Percentiles rank a stretch among this genome's conserved stretches.
These are phyloP conservation scores for Rutpela maculata DNA, from an alignment of 2,888 invertebrate genomes.

Conservation along the genomic window DNA sequence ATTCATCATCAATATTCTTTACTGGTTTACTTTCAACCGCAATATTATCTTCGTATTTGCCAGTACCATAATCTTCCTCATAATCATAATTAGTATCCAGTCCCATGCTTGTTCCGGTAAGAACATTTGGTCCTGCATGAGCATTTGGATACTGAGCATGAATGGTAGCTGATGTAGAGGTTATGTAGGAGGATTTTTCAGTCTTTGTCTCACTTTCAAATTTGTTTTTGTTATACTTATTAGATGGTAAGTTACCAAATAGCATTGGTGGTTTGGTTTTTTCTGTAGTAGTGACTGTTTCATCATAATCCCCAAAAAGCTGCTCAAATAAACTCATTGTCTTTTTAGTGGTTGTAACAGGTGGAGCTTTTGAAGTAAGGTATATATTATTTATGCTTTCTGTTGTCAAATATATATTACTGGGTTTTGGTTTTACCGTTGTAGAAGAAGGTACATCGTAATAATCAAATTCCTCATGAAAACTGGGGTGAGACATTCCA, in stretches of 20 bases:
- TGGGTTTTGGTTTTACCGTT: constrained; percentile 52
- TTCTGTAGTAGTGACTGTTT: constrained; percentile 61
- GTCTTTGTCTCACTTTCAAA: constrained; percentile 50
- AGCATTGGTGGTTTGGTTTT: constrained; percentile 56
- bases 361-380: constrained; percentile 64
- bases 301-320: constrained; percentile 72
- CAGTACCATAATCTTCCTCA: constrained; percentile 67
- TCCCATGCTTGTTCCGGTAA: constrained; percentile 64
- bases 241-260: constrained; percentile 60
- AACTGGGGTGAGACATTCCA: constrained; percentile 69
- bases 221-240: constrained; percentile 53
- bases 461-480: constrained; percentile 67
- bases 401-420: constrained; percentile 65
- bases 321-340: constrained; percentile 72
- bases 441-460: constrained; percentile 56
- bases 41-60: constrained; percentile 64
- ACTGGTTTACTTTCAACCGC: constrained; percentile 65
- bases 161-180: constrained; percentile 50
- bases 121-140: constrained; percentile 61
- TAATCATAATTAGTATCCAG: constrained; percentile 67
- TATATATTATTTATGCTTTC: constrained; percentile 59
- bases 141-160: constrained; percentile 54
- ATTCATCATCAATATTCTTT: constrained; percentile 49
- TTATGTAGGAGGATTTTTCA: constrained; percentile 55
- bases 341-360: constrained; percentile 68